Evolutionary conservation across 1,140 invertebrate genomes (phyloP), one percentile per base, ranked within the genome.

Genomic region (Drosophila jambulina): DNA sequence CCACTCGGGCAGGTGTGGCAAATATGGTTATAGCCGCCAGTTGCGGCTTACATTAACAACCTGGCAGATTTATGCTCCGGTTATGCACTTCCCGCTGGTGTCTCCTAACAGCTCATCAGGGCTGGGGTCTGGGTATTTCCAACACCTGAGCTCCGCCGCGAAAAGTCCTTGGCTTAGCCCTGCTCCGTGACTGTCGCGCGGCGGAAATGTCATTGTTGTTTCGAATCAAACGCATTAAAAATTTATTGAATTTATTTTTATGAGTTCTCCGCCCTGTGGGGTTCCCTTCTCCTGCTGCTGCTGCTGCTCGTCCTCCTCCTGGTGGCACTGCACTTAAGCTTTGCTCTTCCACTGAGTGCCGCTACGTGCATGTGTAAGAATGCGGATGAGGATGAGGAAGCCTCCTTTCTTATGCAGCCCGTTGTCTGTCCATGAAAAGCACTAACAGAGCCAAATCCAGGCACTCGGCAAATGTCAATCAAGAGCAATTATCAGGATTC

Each of bases 181-280:
- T 6, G 51, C 32, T 36, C 32, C 4, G 1, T 23, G 32, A 1
- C 21, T 27, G 49, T 38, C 21, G 58, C 36, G 36, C 36, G 25
- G 59, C 42, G 42, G 34, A 56, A 48, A 49, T 85, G 75, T 71
- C 82, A 83, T 87, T 83, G 80, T 87, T 83, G 76, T 61, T 76
- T 59, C 49, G 76, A 70, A 80, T 83, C 80, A 84, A 65, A 78
- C 60, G 68, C 82, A 88, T 88, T 88, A 88, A 88, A 88, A 75
- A 88, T 88, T 64, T 90, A 88, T 88, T 75, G 85, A 84, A 88
- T 88, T 84, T 88, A 88, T 88, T 90, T 88, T 74, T 80, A 70
- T 75, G 54, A 62, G 64, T 60, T 34, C 38, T 21, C 46, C 42
- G 45, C 36, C 36, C 25, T n/a, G 38, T 38, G 40, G 25, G 25